These are phyloP conservation scores for Aphaenogaster floridana DNA, from an alignment of 1,140 invertebrate species.

Conservation along the genomic window DNA sequence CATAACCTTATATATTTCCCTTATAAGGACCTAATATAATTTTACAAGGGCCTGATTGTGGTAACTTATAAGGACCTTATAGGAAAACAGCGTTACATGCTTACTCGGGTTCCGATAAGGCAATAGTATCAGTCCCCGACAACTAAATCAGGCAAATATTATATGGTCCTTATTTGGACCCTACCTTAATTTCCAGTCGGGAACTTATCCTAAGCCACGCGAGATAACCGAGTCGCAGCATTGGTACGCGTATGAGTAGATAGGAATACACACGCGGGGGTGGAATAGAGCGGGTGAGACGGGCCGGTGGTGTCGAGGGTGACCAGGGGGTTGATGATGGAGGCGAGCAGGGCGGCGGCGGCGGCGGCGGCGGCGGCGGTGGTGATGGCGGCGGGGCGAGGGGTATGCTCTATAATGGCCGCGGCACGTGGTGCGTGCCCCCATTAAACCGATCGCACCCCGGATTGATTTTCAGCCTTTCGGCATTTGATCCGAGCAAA, in stretches of 20 bases:
- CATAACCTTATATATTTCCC: too few species aligned
- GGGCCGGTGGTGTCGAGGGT: conserved; percentile 33
- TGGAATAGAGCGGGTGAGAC: conserved; percentile 36
- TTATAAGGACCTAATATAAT: too few species aligned
- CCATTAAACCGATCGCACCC: conserved; percentile 81
- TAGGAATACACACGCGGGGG: conserved; percentile 15
- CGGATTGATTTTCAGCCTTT: conserved; percentile 83
- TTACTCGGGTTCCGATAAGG: too few species aligned
- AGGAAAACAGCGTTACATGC: too few species aligned
- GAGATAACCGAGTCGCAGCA: not conserved
- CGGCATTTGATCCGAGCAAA: conserved; percentile 83
- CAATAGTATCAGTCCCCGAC: too few species aligned
- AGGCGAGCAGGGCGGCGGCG: conserved; percentile 38
- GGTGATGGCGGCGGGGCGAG: conserved; percentile 77
- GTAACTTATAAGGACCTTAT: too few species aligned
- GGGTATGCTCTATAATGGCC: conserved; percentile 72
- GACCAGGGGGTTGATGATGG: conserved; percentile 49
- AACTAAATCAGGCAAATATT: too few species aligned
- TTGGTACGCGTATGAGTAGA: conserved; percentile 27
- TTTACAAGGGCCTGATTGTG: too few species aligned
- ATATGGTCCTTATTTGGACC: too few species aligned
- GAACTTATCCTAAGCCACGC: not conserved
- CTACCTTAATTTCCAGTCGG: too few species aligned
- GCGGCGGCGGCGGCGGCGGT: conserved; percentile 61
- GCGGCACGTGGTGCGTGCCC: conserved; percentile 78